phyloP scores from a whole-genome alignment of 2,113 vertebrate genomes.

The Megaleporinus macrocephalus region DNA sequence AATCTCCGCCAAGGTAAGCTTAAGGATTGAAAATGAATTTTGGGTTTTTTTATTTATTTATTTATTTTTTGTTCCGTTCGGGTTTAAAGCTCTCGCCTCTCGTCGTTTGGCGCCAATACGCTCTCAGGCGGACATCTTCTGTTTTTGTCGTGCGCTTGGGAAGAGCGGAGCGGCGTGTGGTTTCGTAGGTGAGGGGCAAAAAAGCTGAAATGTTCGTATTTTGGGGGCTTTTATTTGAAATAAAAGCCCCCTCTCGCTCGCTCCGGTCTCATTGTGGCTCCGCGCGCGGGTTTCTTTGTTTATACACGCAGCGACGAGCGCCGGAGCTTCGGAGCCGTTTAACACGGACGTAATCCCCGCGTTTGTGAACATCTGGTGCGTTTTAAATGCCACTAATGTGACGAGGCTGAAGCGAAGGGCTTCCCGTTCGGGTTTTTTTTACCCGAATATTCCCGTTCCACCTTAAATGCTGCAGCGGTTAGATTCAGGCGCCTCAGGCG shows the following conservation, averaged over 20 bases:
- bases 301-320: constrained; percentile 59
- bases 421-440: too few relatives aligned
- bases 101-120: neutral
- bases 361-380: neutral
- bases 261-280: constrained; percentile 11
- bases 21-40: neutral
- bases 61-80: constrained; percentile 24
- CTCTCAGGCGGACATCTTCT: neutral
- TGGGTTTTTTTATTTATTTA: neutral
- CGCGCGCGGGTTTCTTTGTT: constrained; percentile 78
- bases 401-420: too few relatives aligned
- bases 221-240: neutral
- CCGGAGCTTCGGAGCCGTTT: neutral
- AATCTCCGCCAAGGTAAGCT: constrained; percentile 88
- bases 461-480: too few relatives aligned
- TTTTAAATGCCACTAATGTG: neutral
- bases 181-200: neutral
- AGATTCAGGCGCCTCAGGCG: too few relatives aligned
- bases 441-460: too few relatives aligned
- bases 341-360: neutral
- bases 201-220: neutral
- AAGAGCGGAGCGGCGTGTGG: neutral
- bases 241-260: neutral
- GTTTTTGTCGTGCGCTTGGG: neutral
- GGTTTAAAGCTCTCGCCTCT: neutral